Conservation (phyloP, 2,113 vertebrate genomes). For the Calcarius ornatus region DNA sequence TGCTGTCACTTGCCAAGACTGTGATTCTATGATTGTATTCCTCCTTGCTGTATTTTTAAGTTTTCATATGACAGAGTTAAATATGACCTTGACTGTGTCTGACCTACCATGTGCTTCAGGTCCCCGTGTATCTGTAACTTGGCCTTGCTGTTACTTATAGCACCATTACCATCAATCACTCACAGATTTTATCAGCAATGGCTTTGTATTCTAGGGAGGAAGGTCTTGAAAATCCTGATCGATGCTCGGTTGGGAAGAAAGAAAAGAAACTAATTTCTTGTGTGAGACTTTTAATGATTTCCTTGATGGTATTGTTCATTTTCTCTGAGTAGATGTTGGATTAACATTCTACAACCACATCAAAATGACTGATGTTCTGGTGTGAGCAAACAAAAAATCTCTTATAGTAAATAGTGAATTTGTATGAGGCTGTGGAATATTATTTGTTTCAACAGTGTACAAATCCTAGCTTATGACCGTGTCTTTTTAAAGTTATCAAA, state of each 20-base stretch:
- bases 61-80: neutral
- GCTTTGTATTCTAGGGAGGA: neutral
- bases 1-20: neutral
- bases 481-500: neutral
- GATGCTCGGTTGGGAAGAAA: neutral
- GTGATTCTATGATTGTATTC: neutral
- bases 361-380: neutral
- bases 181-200: neutral
- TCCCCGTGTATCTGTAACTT: fast-evolving
- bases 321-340: neutral
- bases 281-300: neutral
- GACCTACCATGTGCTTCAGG: neutral
- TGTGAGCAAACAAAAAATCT: neutral
- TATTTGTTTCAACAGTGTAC: neutral
- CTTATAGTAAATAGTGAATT: neutral
- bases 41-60: neutral
- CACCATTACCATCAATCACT: neutral
- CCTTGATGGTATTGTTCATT: neutral
- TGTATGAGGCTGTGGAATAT: neutral
- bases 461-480: neutral
- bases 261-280: neutral
- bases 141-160: neutral
- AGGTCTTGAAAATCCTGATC: neutral
- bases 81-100: neutral
- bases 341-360: neutral